Base-by-base conservation (phyloP, 2,113 vertebrate species). In the Pygoscelis adeliae region DNA sequence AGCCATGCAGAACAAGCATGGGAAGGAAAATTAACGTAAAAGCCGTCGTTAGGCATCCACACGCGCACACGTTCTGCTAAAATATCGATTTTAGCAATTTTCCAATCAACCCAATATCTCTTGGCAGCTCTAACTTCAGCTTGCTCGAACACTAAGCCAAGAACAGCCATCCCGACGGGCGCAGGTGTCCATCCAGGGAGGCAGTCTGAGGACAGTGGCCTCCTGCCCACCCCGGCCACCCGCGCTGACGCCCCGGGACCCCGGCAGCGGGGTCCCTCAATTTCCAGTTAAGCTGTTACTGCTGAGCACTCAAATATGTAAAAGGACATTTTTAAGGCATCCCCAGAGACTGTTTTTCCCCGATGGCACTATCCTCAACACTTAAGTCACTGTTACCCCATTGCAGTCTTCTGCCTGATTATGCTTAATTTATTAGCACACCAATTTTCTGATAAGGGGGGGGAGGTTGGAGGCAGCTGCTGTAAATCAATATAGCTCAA, bases 271-370 rank as follows among this genome's bases (percentile, higher is more conserved):
- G 18, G 38, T n/a, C 30, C 10, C 38, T 10, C 65, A 1, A 10
- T 13, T 44, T 20, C 34, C 13, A 38, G 23, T 34, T 19, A 11
- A 21, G 20, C 79, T 15, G 34, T 10, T 26, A 18, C 47, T 8
- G 11, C 30, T 22, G 19, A 30, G n/a, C n/a, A 0, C 47, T 42
- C 40, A 12, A 17, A 49, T 22, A 27, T 0, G 0, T 2, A 3
- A 38, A 10, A 29, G 23, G 29, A 6, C 16, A 0, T 34, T 22
- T 25, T 42, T 26, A 42, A 59, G 44, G 36, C 44, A 49, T 15
- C 53, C 36, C 58, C 13, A 0, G 53, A 23, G 26, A 15, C 62
- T 46, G 9, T 27, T 52, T 42, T 59, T 34, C 42, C 42, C 42
- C 11, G 2, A 46, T 1, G 2, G 38, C 15, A 7, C 19, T 19